Base-by-base conservation (phyloP, 2,797 vertebrate species). In the Premnoplex brunnescens region DNA sequence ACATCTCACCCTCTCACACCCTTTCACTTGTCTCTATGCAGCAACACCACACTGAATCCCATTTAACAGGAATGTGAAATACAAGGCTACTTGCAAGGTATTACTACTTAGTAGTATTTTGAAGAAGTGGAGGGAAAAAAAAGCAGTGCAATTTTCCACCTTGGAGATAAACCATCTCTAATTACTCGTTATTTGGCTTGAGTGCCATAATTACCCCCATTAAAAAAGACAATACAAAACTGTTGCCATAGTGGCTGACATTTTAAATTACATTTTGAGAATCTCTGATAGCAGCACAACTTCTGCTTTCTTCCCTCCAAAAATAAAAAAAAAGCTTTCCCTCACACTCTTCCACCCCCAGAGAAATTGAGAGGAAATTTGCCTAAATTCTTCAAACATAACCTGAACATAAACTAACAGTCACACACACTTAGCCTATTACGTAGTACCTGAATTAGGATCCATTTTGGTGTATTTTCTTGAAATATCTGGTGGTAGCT, bases 111-210 rank as follows among this genome's bases (percentile, higher is more conserved):
- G 43, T 11, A 93, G 62, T 7, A 66, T 73, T 94, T 88, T 72
- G 39, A 79, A 82, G 32, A 71, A 78, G 15, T 15, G 2, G 4
- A 9, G 3, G 5, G 2, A 2, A 30, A 23, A 56, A 22, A 58
- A 54, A 49, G 44, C 74, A 79, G 49, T 51, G 49, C 24, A 64
- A 24, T 85, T 89, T 91, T 78, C 85, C 41, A 86, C 43, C 73
- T 72, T 93, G 66, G 62, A 90, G 66, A 86, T 88, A 95, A 92
- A 71, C 41, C 85, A 68, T 68, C 73, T 75, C 82, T 95, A 95
- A 93, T 95, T 92, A 95, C 36, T 80, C 76, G 58, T 93, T 95
- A 91, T 95, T 95, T 94, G 88, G 56, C 88, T 84, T 23, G 23
- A 88, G 73, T 71, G 89, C 55, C 91, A 41, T 81, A 93, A 95